These are phyloP conservation scores for Nebria salina DNA, from an alignment of 2,888 invertebrate genomes.

Conservation along the genomic window DNA sequence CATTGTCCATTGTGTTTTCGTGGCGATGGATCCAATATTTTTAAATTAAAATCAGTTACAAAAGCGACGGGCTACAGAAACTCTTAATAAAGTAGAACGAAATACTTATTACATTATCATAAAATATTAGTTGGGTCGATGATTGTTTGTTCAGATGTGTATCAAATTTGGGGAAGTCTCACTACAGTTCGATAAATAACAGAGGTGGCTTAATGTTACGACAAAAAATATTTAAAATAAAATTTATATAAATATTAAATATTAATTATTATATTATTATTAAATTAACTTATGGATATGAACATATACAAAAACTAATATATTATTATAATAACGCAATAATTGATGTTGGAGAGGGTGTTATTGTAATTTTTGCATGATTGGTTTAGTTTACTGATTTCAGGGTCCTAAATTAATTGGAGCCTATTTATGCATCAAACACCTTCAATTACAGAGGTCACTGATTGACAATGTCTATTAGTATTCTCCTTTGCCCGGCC, in stretches of 20 bases:
- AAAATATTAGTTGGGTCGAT: conserved; percentile 26
- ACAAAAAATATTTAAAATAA: too few species aligned
- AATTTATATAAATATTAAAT: too few species aligned
- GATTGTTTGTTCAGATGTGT: conserved; percentile 39
- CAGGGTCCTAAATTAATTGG: background rate
- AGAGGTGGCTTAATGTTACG: background rate
- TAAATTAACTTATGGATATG: too few species aligned
- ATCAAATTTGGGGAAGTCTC: background rate
- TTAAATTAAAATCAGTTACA: conserved; percentile 35
- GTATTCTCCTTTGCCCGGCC: background rate
- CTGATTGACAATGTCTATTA: conserved; percentile 8
- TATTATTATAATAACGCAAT: background rate
- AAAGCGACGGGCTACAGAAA: conserved; percentile 17
- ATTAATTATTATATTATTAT: too few species aligned
- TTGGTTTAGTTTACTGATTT: background rate
- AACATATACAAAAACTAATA: too few species aligned
- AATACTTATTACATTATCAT: conserved; percentile 40
- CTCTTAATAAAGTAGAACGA: conserved; percentile 2
- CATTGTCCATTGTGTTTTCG: conserved; percentile 5
- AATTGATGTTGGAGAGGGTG: background rate
- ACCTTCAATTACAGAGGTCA: background rate
- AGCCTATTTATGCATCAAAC: background rate
- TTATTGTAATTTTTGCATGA: background rate
- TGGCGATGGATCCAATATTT: conserved; percentile 17
- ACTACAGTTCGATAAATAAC: background rate